Base-by-base conservation (phyloP, 2,888 invertebrate genomes). In the Caenorhabditis doughertyi region DNA sequence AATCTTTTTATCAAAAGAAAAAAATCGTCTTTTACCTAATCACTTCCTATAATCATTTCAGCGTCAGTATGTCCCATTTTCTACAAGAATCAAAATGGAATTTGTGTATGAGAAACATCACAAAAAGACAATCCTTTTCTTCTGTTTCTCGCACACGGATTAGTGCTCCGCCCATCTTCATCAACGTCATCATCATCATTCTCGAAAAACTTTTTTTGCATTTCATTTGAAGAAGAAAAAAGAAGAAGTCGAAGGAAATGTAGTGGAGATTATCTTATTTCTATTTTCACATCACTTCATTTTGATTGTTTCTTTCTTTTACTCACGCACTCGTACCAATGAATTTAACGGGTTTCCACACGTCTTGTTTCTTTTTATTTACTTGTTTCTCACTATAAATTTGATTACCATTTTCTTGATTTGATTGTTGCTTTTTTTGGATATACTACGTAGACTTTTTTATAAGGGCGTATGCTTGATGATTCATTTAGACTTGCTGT, bases 1-100 rank as follows among this genome's bases (percentile, higher is more conserved):
- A 32, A 47, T 51, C 64, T 47, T 47, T 18, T 18, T 18, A 60
- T 13, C 18, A 42, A 60, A 60, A 42, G 11, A 35, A 65, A 25
- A 67, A 53, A n/a, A n/a, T n/a, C n/a, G n/a, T n/a, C n/a, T n/a
- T 47, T 42, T 27, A 60, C 13, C 13, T 56, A 56, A 56, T 25
- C 8, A 47, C 39, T 72, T 72, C 51, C 51, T 51, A n/a, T 49
- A 18, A 27, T 51, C 53, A 23, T 56, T 56, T 58, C 80, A 81
- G 80, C 70, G 27, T 67, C 80, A 53, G 67, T 60, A 9, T 81
- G 80, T 32, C 80, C 80, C n/a, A 27, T 74, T 9, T 81, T 81
- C 70, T 81, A 81, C 80, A 81, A 81, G 32, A 81, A 81, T 32
- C 27, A 64, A 25, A 70, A 70, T 64, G 80, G 80, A 35, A 62